These are phyloP conservation scores for Oxyura jamaicensis DNA, from an alignment of 2,113 vertebrate genomes.

Conservation along the genomic window DNA sequence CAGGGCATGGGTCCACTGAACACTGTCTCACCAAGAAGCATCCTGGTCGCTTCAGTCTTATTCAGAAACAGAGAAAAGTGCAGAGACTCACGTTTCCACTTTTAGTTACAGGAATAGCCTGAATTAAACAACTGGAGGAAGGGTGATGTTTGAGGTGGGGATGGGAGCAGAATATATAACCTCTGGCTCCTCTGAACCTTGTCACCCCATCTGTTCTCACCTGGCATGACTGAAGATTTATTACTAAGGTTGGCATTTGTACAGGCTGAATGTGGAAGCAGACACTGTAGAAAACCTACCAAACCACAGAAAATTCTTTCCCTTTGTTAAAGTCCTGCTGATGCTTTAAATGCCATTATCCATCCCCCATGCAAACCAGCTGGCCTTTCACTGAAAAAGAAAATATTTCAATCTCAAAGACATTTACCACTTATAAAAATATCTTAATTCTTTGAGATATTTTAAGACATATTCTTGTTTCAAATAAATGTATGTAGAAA, in stretches of 20 bases:
- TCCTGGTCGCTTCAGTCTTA: neutral
- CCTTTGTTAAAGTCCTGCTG: neutral
- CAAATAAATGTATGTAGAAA: neutral
- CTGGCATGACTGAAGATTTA: neutral
- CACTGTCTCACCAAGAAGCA: neutral
- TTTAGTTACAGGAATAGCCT: neutral
- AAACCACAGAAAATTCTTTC: neutral
- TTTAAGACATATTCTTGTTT: neutral
- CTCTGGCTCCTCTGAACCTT: neutral
- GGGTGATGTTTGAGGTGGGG: neutral
- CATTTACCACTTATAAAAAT: neutral
- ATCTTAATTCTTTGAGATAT: neutral
- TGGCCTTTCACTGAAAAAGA: neutral
- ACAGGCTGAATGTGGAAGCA: neutral
- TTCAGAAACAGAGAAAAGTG: neutral
- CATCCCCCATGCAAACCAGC: neutral
- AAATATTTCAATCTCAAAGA: conserved; percentile 41
- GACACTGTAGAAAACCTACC: neutral
- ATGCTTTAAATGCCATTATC: conserved; percentile 13
- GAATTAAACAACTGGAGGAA: neutral
- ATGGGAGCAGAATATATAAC: neutral
- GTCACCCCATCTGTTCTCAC: accelerated
- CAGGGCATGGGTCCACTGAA: neutral
- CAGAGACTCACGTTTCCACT: neutral
- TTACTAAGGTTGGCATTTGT: neutral